These are phyloP conservation scores for Xestia rhomboidea DNA, from an alignment of 2,888 invertebrate species.

Conservation along the genomic window DNA sequence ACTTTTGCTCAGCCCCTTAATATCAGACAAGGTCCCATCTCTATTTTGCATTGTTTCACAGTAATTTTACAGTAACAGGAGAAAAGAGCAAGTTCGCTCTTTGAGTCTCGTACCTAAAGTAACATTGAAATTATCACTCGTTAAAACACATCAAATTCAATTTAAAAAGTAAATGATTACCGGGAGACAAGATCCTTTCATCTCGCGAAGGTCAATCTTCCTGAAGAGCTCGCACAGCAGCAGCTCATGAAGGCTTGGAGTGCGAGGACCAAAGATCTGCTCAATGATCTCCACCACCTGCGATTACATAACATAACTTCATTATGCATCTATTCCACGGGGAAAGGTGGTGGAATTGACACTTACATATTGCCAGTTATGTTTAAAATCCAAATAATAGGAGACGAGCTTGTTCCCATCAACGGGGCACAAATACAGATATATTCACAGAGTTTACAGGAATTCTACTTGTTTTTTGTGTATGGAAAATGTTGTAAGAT, in stretches of 20 bases:
- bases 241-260: conserved; percentile 95
- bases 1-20: too few relatives aligned
- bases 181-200: conserved; percentile 95
- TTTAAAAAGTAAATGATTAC: conserved; percentile 82
- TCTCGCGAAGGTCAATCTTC: conserved; percentile 96
- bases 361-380: background rate
- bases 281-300: conserved; percentile 95
- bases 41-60: too few relatives aligned
- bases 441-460: background rate
- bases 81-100: background rate
- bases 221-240: conserved; percentile 96
- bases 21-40: too few relatives aligned
- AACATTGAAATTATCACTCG: background rate
- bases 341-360: background rate
- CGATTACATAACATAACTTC: background rate
- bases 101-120: background rate
- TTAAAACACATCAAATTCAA: background rate
- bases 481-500: background rate
- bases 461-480: background rate
- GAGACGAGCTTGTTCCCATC: background rate
- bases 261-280: conserved; percentile 94
- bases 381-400: background rate
- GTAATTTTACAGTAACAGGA: too few relatives aligned
- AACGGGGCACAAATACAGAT: background rate
- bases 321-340: background rate